phyloP scores from a whole-genome alignment of 1,140 invertebrate genomes.

The Thaumetopoea pityocampa region DNA sequence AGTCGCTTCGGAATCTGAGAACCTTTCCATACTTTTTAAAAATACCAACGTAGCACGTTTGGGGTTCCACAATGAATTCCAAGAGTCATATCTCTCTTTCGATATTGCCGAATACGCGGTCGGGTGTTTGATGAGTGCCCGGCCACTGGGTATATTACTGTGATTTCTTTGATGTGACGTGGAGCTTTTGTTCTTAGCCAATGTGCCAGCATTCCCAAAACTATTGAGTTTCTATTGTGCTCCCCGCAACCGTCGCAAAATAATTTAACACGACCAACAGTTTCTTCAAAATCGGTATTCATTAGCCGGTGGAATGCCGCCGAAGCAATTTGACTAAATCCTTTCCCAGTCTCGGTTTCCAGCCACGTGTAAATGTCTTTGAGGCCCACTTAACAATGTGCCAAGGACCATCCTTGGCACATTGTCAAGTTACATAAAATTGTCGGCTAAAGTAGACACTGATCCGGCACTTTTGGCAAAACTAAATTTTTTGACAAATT shows the following conservation, averaged over 20 bases:
- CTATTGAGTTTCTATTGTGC: too few relatives aligned
- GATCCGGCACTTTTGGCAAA: constrained; percentile 8
- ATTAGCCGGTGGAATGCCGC: constrained; percentile 20
- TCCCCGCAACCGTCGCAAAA: too few relatives aligned
- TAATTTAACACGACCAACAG: constrained; percentile 14
- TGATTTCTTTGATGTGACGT: constrained; percentile 4
- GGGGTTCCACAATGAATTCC: constrained; percentile 1
- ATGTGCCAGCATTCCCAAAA: too few relatives aligned
- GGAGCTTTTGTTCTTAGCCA: too few relatives aligned
- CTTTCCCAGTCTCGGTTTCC: constrained; percentile 17
- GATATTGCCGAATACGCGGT: too few relatives aligned
- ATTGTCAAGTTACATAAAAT: constrained; percentile 25
- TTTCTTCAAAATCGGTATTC: constrained; percentile 14
- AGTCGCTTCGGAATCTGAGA: neutral
- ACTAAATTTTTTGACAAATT: constrained; percentile 1
- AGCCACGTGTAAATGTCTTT: constrained; percentile 22
- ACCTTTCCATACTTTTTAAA: constrained; percentile 3
- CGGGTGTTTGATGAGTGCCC: too few relatives aligned
- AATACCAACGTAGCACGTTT: neutral
- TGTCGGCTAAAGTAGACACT: constrained; percentile 14
- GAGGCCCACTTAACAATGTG: constrained; percentile 8
- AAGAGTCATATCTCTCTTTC: constrained; percentile 1
- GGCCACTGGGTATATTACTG: too few relatives aligned
- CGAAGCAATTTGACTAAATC: constrained; percentile 24
- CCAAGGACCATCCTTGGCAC: constrained; percentile 15